A percentile compares a stretch with the other conserved stretches of the same genome.
Evolutionary conservation across 2,113 vertebrate species (phyloP).

Genomic region (Tragelaphus imberbis): DNA sequence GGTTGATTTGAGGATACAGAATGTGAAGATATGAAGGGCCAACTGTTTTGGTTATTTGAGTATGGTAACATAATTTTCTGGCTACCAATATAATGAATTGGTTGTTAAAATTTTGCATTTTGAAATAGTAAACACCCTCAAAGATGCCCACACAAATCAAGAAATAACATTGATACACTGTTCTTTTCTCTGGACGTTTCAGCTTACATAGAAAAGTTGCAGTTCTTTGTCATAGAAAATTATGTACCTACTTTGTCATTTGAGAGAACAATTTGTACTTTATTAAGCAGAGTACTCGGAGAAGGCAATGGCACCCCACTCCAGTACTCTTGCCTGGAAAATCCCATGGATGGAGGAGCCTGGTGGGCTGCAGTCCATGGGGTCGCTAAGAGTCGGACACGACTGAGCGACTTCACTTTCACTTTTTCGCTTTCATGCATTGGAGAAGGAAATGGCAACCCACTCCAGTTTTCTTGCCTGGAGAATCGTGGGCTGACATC

Average conservation of each 20-base stretch:
- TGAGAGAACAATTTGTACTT: background rate
- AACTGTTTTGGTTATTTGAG: background rate
- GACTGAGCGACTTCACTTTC: no score
- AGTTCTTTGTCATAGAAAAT: background rate
- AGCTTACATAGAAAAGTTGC: background rate
- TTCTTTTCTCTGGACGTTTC: background rate
- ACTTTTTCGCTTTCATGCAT: no score
- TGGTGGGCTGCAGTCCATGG: no score
- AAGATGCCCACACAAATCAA: background rate
- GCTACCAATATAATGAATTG: background rate
- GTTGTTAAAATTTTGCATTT: slow-evolving; percentile 1
- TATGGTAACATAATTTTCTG: background rate
- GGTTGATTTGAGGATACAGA: background rate
- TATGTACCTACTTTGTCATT: background rate
- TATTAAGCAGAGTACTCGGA: background rate
- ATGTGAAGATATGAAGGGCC: background rate
- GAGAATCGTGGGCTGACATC: no score
- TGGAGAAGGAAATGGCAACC: no score
- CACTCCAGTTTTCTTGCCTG: no score
- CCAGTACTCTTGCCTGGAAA: no score
- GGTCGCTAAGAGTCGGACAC: no score
- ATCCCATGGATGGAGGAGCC: no score
- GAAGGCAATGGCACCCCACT: no score
- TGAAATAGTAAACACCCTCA: background rate
- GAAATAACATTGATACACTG: background rate